Base-by-base conservation (phyloP, 2,888 invertebrate genomes). In the Athrips mouffetella region DNA sequence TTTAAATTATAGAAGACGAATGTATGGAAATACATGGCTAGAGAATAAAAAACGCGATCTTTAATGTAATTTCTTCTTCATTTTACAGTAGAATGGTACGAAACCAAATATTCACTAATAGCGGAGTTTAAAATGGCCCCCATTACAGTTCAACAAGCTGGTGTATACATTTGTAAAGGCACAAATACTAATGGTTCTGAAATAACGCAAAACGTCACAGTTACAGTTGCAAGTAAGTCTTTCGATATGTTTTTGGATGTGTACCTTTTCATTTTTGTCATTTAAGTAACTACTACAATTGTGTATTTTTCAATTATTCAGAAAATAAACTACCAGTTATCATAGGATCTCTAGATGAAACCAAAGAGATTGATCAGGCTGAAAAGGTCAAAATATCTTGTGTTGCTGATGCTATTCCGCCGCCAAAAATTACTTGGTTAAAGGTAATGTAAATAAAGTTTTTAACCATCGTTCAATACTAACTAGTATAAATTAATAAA, bases 341-440 rank as follows among this genome's bases (percentile, higher is more conserved):
- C 45, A 51, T 33, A 1, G 58, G 68, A 4, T 70, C 73, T 1
- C 25, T 16, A 18, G 76, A 78, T 27, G 45, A 54, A 30, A 61
- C 62, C 10, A 58, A 62, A 27, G 69, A 70, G 44, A 72, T 76
- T 0, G 58, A 59, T 11, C 67, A 58, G 3, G 69, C 55, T 39
- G 69, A 74, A 49, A 58, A 60, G 4, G 55, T 76, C 2, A 53
- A 78, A 41, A 77, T 93, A 15, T 76, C 71, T 25, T 92, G 94
- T 53, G 70, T 76, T 30, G 91, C 89, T 1, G 66, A 66, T 29
- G 92, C 91, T 2, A 88, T 92, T 27, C 94, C 94, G 0, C 87
- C 83, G 41, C 94, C 95, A 0, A 70, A 55, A 0, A 86, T 95
- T 1, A 73, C 70, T 0, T 96, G 96, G 96, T 91, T 79, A 56